Conservation (phyloP, 2,113 vertebrate genomes). For the Phycodurus eques region DNA sequence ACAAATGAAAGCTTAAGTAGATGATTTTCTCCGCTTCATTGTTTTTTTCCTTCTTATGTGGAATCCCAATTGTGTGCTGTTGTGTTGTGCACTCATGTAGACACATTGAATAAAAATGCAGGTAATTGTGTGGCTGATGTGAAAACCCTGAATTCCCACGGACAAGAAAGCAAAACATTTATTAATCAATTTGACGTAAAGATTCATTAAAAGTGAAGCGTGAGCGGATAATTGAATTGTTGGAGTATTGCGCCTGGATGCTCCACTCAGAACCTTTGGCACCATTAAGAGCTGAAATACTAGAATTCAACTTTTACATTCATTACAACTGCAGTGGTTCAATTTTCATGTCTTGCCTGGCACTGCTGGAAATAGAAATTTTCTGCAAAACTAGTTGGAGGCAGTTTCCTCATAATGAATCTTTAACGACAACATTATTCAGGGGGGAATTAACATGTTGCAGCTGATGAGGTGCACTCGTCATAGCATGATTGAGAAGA, state of each 20-base stretch:
- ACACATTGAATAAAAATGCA: conserved; percentile 14
- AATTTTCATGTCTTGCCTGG: conserved; percentile 19
- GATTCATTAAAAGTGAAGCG: conserved; percentile 23
- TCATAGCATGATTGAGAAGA: conserved; percentile 36
- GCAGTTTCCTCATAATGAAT: conserved; percentile 57
- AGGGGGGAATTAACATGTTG: conserved; percentile 31
- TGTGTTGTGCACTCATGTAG: conserved; percentile 12
- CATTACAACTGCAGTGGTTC: conserved; percentile 26
- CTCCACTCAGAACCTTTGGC: conserved; percentile 30
- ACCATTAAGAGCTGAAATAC: conserved; percentile 33
- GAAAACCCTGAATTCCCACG: conserved; percentile 11
- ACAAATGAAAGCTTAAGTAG: not conserved
- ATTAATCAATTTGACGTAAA: conserved; percentile 31
- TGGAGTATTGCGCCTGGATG: not conserved
- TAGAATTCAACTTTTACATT: conserved; percentile 36
- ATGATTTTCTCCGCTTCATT: conserved; percentile 14
- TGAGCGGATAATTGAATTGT: conserved; percentile 37
- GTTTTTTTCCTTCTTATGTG: not conserved
- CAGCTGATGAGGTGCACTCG: conserved; percentile 31
- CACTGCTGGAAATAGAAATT: conserved; percentile 23
- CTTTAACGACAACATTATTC: conserved; percentile 64
- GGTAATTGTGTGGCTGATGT: conserved; percentile 7
- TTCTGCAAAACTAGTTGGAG: conserved; percentile 31
- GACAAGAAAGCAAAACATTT: conserved; percentile 17
- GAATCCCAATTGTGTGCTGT: conserved; percentile 7